Base-by-base conservation (phyloP, 2,797 vertebrate genomes). In the Sitta carolinensis region DNA sequence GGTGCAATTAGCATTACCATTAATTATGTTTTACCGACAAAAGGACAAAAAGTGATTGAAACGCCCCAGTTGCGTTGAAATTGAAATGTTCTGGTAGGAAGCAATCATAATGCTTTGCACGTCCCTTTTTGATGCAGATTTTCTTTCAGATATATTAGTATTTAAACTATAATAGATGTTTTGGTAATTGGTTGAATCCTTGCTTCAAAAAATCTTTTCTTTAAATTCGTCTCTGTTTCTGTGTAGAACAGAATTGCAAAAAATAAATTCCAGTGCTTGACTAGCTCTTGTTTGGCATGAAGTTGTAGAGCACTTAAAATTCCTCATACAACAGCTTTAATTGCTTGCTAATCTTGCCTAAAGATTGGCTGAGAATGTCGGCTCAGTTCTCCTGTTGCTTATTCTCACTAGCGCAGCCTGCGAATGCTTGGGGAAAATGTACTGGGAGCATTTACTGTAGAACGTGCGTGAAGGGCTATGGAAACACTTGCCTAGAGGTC, bases 281-380 rank as follows among this genome's bases (percentile, higher is more conserved):
- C 78, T 87, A 74, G 70, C 63, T 96, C 89, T 93, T 83, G 89
- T 83, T 95, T 96, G 94, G 94, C 95, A 80, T 74, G 87, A 83
- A 95, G 86, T 89, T 2, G 2, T 80, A 67, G 72, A 85, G 82
- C 96, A 95, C 93, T 96, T 96, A 95, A 96, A 95, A 96, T 95
- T 95, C 93, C 86, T 94, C 59, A 61, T 95, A 67, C 73, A 95
- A 52, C 67, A 77, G 88, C 84, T 89, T 91, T 87, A 96, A 78
- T 94, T 94, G 83, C 91, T 87, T 81, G 77, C 91, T 90, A 87
- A 94, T 96, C 89, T 93, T 67, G 72, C 83, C 80, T 86, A 38
- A 89, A 94, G 93, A 90, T 91, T 92, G 87, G 63, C 83, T 84
- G 85, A 90, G 91, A 91, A 87, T 80, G 83, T 87, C 70, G 26